phyloP scores from a whole-genome alignment of 2,888 invertebrate genomes.

The Drosophila austrosaltans region DNA sequence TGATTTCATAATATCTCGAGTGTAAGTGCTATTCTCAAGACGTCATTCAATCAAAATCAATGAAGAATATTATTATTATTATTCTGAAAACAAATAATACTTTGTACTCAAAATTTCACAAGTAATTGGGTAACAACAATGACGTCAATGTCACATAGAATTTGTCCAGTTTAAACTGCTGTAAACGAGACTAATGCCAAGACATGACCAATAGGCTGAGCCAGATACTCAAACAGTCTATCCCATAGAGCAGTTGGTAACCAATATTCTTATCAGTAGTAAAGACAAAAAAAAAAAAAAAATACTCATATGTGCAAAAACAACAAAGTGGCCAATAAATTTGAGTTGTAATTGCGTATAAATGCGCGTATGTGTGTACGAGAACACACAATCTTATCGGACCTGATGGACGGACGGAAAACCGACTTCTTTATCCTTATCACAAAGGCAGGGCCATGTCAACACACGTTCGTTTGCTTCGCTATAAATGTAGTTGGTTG shows the following conservation, averaged over 20 bases:
- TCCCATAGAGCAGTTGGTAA: conserved; percentile 18
- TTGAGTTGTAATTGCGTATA: conserved; percentile 27
- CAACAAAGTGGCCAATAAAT: conserved; percentile 37
- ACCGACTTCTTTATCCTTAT: conserved; percentile 4
- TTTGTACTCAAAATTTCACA: neutral
- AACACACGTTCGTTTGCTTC: conserved; percentile 5
- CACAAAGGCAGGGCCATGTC: conserved; percentile 6
- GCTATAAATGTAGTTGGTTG: too few species aligned
- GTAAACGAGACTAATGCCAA: neutral
- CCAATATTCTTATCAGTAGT: conserved; percentile 27
- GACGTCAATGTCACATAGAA: conserved; percentile 33
- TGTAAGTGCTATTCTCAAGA: neutral
- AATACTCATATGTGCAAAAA: conserved; percentile 22
- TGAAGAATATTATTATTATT: neutral
- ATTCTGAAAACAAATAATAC: neutral
- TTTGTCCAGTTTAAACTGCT: conserved; percentile 56
- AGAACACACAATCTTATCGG: conserved; percentile 65
- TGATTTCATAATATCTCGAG: neutral
- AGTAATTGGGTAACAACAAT: conserved; percentile 19
- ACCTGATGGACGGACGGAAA: conserved; percentile 33
- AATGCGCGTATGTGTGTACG: conserved; percentile 25
- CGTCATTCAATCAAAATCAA: neutral
- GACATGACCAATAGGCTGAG: conserved; percentile 22
- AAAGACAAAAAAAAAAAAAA: conserved; percentile 1
- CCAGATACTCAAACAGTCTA: conserved; percentile 5